A percentile compares a stretch with the other conserved stretches of the same genome.
Evolutionary conservation across 2,888 invertebrate genomes (phyloP).

Genomic region (Chorisops tibialis): DNA sequence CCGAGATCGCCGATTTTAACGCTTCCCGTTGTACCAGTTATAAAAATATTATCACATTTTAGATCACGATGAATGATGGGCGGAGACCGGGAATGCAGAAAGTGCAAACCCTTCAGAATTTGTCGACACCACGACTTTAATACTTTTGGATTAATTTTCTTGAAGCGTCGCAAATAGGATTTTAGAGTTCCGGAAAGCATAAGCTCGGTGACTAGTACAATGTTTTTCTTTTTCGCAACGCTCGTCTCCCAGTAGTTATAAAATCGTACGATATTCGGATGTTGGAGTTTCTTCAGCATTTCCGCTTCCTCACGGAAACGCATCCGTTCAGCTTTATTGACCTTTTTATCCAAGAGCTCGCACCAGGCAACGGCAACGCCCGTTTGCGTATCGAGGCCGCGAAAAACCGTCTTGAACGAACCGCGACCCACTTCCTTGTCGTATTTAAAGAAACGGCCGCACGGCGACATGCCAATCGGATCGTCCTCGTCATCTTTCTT

Average conservation of each 20-base stretch:
- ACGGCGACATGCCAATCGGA: conserved; percentile 88
- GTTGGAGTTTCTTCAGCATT: conserved; percentile 98
- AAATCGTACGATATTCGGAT: conserved; percentile 96
- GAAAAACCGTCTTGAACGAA: conserved; percentile 98
- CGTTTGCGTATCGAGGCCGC: conserved; percentile 96
- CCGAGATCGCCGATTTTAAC: conserved; percentile 99
- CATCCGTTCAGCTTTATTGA: conserved; percentile 92
- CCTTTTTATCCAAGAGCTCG: conserved; percentile 95
- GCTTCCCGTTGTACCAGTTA: conserved; percentile 97
- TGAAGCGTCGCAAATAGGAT: conserved; percentile 94
- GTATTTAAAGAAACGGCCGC: conserved; percentile 96
- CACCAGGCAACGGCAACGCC: conserved; percentile 99
- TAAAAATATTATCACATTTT: conserved; percentile 99
- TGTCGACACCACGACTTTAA: conserved; percentile 99
- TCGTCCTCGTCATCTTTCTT: conserved; percentile 80
- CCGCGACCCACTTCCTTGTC: conserved; percentile 98
- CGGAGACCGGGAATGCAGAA: conserved; percentile 92
- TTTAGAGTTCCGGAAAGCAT: conserved; percentile 99
- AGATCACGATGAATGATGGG: conserved; percentile 94
- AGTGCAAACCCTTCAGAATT: conserved; percentile 94
- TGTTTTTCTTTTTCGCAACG: conserved; percentile 89
- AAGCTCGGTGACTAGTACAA: conserved; percentile 97
- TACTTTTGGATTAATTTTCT: conserved; percentile 96
- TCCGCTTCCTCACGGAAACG: conserved; percentile 96
- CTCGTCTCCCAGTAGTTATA: conserved; percentile 99